Conservation (phyloP, 2,888 invertebrate species). For the Vandiemenella viatica region DNA sequence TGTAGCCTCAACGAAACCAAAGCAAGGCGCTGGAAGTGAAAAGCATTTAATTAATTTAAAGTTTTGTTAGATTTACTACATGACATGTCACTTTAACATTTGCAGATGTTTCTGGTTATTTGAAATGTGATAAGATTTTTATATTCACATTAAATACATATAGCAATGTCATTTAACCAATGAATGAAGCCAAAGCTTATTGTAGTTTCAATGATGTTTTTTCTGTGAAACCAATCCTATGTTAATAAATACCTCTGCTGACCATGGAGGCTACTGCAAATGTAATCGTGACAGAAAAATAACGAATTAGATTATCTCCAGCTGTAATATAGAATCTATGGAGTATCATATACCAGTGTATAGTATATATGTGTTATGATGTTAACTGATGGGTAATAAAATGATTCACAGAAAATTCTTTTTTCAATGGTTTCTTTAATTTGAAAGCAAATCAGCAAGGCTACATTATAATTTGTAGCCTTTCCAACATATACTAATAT, state of each 20-base stretch:
- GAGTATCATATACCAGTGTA: slow-evolving; percentile 9
- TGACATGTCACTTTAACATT: neutral
- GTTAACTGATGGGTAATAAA: slow-evolving; percentile 1
- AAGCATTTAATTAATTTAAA: neutral
- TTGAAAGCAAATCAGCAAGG: too few relatives aligned
- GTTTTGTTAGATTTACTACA: neutral
- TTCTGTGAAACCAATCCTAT: neutral
- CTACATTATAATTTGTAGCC: too few relatives aligned
- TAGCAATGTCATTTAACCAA: neutral
- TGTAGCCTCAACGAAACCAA: slow-evolving; percentile 14
- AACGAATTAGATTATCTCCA: slow-evolving; percentile 12
- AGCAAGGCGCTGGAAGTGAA: neutral
- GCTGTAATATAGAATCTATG: slow-evolving; percentile 9
- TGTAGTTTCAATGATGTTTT: neutral
- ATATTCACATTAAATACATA: neutral
- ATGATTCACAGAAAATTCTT: too few relatives aligned
- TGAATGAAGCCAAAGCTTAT: neutral
- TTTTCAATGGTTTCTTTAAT: too few relatives aligned
- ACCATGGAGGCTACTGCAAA: slow-evolving; percentile 8
- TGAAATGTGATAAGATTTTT: neutral
- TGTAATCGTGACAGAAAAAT: slow-evolving; percentile 6
- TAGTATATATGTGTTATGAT: slow-evolving; percentile 12
- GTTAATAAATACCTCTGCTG: neutral
- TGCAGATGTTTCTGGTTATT: neutral
- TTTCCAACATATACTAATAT: too few relatives aligned